A percentile compares a stretch with the other conserved stretches of the same genome.
Conservation (phyloP, 2,888 invertebrate genomes). For the Rhamphomyia laevipes region DNA sequence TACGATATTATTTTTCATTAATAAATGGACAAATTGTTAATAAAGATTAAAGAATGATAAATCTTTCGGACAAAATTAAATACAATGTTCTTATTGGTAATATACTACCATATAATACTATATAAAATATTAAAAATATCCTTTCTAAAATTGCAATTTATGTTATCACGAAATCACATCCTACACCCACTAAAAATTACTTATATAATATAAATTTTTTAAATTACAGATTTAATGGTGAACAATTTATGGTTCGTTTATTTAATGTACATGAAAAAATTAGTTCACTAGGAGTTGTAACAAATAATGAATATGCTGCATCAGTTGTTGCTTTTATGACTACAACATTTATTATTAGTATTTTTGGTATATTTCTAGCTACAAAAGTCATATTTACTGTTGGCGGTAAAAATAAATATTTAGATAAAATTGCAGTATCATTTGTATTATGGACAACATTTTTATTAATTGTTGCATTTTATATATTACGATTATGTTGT, state of each 20-base stretch:
- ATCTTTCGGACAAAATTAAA: too few relatives aligned
- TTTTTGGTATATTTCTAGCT: conserved; percentile 34
- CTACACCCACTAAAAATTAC: not conserved
- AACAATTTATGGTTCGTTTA: conserved; percentile 29
- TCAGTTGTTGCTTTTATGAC: conserved; percentile 35
- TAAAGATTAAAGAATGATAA: too few relatives aligned
- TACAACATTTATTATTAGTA: conserved; percentile 30
- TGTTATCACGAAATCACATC: not conserved
- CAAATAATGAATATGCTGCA: conserved; percentile 29
- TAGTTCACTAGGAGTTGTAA: conserved; percentile 27
- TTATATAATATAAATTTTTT: not conserved
- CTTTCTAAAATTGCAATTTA: not conserved
- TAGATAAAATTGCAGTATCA: conserved; percentile 29
- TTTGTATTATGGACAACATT: conserved; percentile 27
- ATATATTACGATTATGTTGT: conserved; percentile 30
- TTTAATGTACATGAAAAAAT: conserved; percentile 34
- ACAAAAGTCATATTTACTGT: conserved; percentile 33
- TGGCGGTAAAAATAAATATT: conserved; percentile 23
- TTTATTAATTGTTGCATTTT: conserved; percentile 25
- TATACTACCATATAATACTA: too few relatives aligned
- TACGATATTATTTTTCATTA: too few relatives aligned
- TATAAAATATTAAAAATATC: not conserved
- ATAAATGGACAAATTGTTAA: too few relatives aligned
- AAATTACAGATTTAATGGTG: conserved; percentile 24
- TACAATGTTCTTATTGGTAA: not conserved